Conservation (phyloP, 2,113 vertebrate species). For the Talpa occidentalis region DNA sequence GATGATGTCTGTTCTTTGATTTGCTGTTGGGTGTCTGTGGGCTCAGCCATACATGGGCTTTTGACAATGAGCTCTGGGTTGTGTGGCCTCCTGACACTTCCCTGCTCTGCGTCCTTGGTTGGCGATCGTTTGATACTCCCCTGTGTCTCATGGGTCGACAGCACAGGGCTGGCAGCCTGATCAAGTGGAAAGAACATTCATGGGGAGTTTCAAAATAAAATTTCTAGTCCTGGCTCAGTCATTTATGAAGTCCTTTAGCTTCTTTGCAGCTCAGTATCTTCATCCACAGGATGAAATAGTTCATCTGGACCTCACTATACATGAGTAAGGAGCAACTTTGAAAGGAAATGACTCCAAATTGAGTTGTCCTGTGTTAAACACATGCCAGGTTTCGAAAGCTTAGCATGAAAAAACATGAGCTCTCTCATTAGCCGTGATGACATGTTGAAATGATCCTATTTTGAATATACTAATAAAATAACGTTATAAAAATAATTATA, state of each 20-base stretch:
- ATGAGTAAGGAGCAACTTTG: not conserved
- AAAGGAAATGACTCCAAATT: not conserved
- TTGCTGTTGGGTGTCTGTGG: not conserved
- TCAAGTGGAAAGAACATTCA: not conserved
- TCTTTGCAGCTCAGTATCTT: not conserved
- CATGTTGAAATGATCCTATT: not conserved
- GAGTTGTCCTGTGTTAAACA: not conserved
- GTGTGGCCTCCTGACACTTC: not conserved
- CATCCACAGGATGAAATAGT: not conserved
- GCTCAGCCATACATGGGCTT: not conserved
- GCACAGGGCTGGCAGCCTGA: not conserved
- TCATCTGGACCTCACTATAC: not conserved
- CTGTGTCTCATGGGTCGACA: not conserved
- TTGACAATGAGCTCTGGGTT: not conserved
- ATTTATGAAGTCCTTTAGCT: not conserved
- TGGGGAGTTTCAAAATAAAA: not conserved
- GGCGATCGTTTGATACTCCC: not conserved
- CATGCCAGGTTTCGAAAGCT: not conserved
- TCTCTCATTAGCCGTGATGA: not conserved
- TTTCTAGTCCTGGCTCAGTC: not conserved
- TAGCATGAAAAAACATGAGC: not conserved
- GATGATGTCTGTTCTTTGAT: not conserved
- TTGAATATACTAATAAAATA: not conserved
- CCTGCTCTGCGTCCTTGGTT: not conserved
- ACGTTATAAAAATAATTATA: slow-evolving; percentile 16